Evolutionary conservation across 2,113 vertebrate genomes (phyloP).

Genomic region (Coreoperca whiteheadi): DNA sequence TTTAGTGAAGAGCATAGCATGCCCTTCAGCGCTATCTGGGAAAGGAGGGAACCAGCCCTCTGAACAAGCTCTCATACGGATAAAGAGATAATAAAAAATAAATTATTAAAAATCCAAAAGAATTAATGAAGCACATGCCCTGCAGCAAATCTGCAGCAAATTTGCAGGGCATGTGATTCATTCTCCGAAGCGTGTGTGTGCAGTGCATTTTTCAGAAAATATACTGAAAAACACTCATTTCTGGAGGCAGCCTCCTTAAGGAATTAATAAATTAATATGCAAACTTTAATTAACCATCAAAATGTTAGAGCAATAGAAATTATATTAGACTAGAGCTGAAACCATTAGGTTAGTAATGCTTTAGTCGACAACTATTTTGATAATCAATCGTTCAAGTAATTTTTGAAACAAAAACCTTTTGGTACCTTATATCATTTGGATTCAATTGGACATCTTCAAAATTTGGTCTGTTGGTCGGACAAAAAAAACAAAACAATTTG

Average conservation of each 20-base stretch:
- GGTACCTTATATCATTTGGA: neutral
- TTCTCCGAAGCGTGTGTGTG: conserved; percentile 23
- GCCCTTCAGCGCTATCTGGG: neutral
- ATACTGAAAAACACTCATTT: neutral
- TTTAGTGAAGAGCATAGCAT: neutral
- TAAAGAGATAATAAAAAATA: conserved; percentile 42
- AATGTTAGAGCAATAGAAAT: conserved; percentile 2
- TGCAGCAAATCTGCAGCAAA: conserved; percentile 24
- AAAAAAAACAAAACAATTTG: neutral
- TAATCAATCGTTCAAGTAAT: neutral
- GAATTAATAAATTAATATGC: conserved; percentile 1
- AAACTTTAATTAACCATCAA: conserved; percentile 9
- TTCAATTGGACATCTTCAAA: neutral
- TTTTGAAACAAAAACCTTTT: neutral
- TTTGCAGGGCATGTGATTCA: conserved; percentile 40
- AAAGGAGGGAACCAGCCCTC: neutral
- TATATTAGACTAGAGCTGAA: neutral
- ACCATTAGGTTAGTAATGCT: neutral
- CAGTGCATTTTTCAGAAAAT: conserved; percentile 19
- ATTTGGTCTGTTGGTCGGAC: neutral
- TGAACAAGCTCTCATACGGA: conserved; percentile 21
- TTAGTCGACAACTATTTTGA: neutral
- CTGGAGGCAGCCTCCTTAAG: conserved; percentile 29
- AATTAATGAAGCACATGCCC: conserved; percentile 57
- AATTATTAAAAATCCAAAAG: conserved; percentile 52